Percentiles rank a stretch among this genome's conserved stretches.
Conservation (phyloP, 2,888 invertebrate genomes). For the Ectemnius lituratus region DNA sequence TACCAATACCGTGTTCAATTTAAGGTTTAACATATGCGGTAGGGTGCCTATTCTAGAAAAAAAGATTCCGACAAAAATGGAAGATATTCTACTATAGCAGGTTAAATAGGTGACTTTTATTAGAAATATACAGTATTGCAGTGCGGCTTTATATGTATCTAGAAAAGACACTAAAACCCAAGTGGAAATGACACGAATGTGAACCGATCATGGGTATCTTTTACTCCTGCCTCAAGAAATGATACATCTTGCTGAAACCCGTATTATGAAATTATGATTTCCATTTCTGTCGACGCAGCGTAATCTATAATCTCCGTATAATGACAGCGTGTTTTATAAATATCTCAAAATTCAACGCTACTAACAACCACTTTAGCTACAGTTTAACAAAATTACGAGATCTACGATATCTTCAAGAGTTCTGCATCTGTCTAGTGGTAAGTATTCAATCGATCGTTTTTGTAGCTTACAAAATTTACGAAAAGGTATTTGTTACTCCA, state of each 20-base stretch:
- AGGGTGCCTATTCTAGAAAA: no score
- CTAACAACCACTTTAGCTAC: constrained; percentile 42
- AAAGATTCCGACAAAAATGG: background rate
- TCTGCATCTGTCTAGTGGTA: background rate
- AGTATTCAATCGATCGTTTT: background rate
- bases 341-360: constrained; percentile 64
- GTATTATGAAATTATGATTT: constrained; percentile 37
- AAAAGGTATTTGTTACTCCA: no score
- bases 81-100: constrained; percentile 20
- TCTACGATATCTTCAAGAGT: constrained; percentile 24
- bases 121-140: constrained; percentile 70
- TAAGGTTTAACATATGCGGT: no score
- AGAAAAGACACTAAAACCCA: constrained; percentile 61
- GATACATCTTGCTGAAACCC: constrained; percentile 18
- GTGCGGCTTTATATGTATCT: constrained; percentile 69
- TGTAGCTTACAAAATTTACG: no score
- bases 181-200: constrained; percentile 45
- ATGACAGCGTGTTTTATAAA: constrained; percentile 55
- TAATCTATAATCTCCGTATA: constrained; percentile 38
- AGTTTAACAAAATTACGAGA: constrained; percentile 32
- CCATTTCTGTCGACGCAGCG: constrained; percentile 20
- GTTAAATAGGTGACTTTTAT: constrained; percentile 66
- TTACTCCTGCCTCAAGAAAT: background rate
- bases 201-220: constrained; percentile 14
- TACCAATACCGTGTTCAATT: background rate